Conservation (phyloP, 2,888 invertebrate species). For the Hyppa rectilinea region DNA sequence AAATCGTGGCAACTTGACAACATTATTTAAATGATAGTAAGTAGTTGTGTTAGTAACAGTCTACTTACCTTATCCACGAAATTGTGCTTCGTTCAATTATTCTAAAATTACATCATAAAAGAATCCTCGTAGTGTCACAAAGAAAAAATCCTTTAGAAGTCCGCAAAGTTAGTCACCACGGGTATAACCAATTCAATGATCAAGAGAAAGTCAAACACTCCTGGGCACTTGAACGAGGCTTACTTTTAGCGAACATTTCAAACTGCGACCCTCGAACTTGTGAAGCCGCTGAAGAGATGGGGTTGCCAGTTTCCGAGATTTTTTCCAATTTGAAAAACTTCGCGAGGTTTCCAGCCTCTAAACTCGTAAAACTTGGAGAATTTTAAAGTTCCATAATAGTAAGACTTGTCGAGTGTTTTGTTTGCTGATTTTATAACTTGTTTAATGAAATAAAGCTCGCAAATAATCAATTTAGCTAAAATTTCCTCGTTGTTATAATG, state of each 20-base stretch:
- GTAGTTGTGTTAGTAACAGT: background rate
- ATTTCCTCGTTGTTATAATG: constrained; percentile 36
- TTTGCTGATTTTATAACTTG: constrained; percentile 31
- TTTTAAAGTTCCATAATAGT: constrained; percentile 56
- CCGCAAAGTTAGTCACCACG: constrained; percentile 28
- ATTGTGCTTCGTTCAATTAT: constrained; percentile 13
- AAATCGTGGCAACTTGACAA: constrained; percentile 1
- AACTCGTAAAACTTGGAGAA: constrained; percentile 45
- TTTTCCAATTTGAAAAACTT: constrained; percentile 62
- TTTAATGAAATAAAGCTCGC: constrained; percentile 38
- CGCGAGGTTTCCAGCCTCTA: constrained; percentile 3
- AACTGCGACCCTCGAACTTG: constrained; percentile 55
- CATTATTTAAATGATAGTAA: background rate
- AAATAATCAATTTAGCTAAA: constrained; percentile 42
- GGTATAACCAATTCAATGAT: constrained; percentile 56
- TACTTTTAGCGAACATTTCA: constrained; percentile 52
- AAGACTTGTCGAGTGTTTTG: constrained; percentile 36
- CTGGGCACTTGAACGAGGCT: constrained; percentile 37
- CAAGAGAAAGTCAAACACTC: constrained; percentile 57
- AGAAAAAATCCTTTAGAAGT: constrained; percentile 1
- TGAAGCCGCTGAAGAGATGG: constrained; percentile 38
- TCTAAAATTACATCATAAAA: constrained; percentile 11
- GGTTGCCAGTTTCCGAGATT: constrained; percentile 51
- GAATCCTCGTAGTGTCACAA: background rate
- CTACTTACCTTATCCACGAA: background rate